phyloP scores from a whole-genome alignment of 64 coral and sea anemone genomes.

The Montipora sp. region DNA sequence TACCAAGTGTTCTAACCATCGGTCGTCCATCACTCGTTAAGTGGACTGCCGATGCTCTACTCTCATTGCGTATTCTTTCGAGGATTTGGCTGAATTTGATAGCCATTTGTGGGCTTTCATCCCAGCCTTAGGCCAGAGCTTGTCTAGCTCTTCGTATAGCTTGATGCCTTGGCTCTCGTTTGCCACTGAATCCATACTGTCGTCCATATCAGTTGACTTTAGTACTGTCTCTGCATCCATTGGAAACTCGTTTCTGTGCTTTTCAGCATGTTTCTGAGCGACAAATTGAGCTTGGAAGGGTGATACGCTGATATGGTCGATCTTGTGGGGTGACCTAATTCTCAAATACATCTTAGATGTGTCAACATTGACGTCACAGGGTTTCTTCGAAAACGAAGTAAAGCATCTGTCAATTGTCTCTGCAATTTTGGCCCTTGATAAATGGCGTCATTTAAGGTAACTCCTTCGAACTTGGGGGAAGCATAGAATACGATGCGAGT shows the following conservation, averaged over 20 bases:
- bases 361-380: too few relatives aligned
- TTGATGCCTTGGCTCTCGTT: constrained; percentile 35
- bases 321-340: too few relatives aligned
- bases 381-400: neutral
- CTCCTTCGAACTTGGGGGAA: too few relatives aligned
- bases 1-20: neutral
- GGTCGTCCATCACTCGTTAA: neutral
- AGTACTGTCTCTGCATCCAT: constrained; percentile 63
- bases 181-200: constrained; percentile 28
- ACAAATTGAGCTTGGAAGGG: constrained; percentile 59
- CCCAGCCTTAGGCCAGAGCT: neutral
- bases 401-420: constrained; percentile 41
- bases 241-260: constrained; percentile 39
- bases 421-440: neutral
- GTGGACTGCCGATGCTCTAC: neutral
- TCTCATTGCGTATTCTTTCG: neutral
- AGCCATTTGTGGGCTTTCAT: too few relatives aligned
- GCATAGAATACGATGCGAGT: neutral
- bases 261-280: constrained; percentile 49
- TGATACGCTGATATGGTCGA: neutral
- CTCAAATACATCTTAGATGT: too few relatives aligned
- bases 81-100: too few relatives aligned
- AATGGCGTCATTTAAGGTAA: too few relatives aligned
- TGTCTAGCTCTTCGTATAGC: neutral
- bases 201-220: constrained; percentile 51